phyloP scores from a whole-genome alignment of 2,113 vertebrate species.

The Triplophysa rosa region DNA sequence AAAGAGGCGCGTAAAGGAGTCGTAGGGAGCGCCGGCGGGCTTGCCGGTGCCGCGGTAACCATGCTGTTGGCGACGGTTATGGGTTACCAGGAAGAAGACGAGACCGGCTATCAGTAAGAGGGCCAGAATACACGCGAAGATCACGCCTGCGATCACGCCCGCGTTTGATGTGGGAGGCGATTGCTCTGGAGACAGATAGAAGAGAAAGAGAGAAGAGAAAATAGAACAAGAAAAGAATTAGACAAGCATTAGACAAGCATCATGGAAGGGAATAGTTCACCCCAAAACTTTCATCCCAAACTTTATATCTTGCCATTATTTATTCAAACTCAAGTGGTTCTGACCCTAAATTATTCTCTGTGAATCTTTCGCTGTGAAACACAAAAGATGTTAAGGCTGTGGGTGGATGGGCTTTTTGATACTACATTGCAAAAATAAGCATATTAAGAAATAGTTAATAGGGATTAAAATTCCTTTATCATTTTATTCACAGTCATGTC shows the following conservation, averaged over 20 bases:
- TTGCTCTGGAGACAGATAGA: slow-evolving; percentile 71
- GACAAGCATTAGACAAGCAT: slow-evolving; percentile 29
- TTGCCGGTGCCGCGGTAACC: slow-evolving; percentile 68
- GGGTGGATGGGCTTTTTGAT: background rate
- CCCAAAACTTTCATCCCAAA: background rate
- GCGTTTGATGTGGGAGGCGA: slow-evolving; percentile 70
- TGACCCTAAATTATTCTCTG: background rate
- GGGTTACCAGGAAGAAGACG: slow-evolving; percentile 73
- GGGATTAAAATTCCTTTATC: too few relatives aligned
- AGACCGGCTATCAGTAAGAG: slow-evolving; percentile 79
- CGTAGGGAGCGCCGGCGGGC: slow-evolving; percentile 61
- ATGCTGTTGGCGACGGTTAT: slow-evolving; percentile 72
- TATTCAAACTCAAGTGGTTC: background rate
- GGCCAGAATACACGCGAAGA: slow-evolving; percentile 83
- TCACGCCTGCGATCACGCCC: slow-evolving; percentile 81
- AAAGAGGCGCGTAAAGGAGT: slow-evolving; percentile 80
- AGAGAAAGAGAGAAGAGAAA: slow-evolving; percentile 24
- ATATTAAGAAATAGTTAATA: too few relatives aligned
- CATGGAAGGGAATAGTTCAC: slow-evolving; percentile 8
- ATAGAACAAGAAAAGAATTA: background rate
- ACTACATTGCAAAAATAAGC: background rate
- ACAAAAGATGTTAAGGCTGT: background rate
- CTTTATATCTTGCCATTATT: background rate
- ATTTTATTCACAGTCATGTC: too few relatives aligned
- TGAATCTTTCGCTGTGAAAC: background rate